These are phyloP conservation scores for Todus mexicanus DNA, from an alignment of 2,797 vertebrate species.

Conservation along the genomic window DNA sequence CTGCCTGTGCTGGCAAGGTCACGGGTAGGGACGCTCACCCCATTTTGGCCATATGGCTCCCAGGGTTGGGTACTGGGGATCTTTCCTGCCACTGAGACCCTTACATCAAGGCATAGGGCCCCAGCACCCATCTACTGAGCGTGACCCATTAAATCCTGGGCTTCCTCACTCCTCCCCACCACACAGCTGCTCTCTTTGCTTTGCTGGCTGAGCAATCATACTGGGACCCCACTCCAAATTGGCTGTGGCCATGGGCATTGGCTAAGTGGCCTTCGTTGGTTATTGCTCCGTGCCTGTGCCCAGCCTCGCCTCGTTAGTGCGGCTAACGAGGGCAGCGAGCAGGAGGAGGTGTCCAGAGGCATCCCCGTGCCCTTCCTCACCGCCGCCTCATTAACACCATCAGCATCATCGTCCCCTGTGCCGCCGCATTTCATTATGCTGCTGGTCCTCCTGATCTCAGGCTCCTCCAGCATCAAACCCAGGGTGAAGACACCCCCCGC, in stretches of 20 bases:
- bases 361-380: not conserved
- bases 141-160: accelerated
- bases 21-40: not conserved
- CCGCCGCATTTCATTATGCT: not conserved
- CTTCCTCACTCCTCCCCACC: not conserved
- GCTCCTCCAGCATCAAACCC: not conserved
- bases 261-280: slow-evolving; percentile 39
- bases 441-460: not conserved
- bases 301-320: slow-evolving; percentile 4
- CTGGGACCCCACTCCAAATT: not conserved
- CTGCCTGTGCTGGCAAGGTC: not conserved
- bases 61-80: not conserved
- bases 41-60: accelerated
- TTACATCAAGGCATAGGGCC: not conserved
- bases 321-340: not conserved
- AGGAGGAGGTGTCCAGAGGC: not conserved
- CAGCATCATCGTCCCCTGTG: not conserved
- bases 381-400: not conserved
- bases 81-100: not conserved
- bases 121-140: accelerated
- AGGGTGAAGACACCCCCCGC: not conserved
- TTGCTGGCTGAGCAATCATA: not conserved
- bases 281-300: not conserved
- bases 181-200: not conserved
- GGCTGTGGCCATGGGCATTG: not conserved